A percentile compares a stretch with the other conserved stretches of the same genome.
Evolutionary conservation across 2,888 invertebrate genomes (phyloP).

Genomic region (Tigriopus californicus): DNA sequence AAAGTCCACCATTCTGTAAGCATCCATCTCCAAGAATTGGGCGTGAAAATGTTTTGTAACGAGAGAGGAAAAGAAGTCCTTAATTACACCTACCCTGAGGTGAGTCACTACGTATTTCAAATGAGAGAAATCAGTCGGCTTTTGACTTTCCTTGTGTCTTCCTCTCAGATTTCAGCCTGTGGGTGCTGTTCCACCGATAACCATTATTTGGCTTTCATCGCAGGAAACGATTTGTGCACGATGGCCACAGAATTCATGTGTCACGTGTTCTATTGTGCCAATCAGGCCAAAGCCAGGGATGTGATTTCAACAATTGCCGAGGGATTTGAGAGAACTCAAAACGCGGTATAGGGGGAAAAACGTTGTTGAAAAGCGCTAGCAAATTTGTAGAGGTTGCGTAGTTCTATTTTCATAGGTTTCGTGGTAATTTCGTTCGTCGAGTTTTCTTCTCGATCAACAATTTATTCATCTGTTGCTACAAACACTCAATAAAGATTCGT

Average conservation of each 20-base stretch:
- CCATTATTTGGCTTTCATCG: constrained; percentile 8
- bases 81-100: constrained; percentile 3
- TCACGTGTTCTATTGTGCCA: constrained; percentile 5
- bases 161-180: not conserved
- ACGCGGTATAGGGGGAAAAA: not conserved
- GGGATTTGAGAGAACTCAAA: constrained; percentile 8
- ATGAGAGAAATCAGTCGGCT: too few relatives aligned
- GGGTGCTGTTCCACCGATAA: not conserved
- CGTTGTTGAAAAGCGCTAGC: too few relatives aligned
- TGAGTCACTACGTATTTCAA: not conserved
- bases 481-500: too few relatives aligned
- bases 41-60: constrained; percentile 5
- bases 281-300: not conserved
- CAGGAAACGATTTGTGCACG: not conserved
- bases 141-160: too few relatives aligned
- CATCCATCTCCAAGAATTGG: not conserved
- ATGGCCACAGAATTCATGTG: constrained; percentile 3
- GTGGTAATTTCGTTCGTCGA: too few relatives aligned
- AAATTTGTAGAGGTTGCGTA: too few relatives aligned
- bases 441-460: too few relatives aligned
- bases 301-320: not conserved
- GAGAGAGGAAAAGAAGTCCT: not conserved
- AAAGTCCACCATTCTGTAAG: constrained; percentile 3
- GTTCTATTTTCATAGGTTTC: too few relatives aligned
- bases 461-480: too few relatives aligned